Evolutionary conservation across 2,113 vertebrate genomes (phyloP).

Genomic region (Orthonyx spaldingii): DNA sequence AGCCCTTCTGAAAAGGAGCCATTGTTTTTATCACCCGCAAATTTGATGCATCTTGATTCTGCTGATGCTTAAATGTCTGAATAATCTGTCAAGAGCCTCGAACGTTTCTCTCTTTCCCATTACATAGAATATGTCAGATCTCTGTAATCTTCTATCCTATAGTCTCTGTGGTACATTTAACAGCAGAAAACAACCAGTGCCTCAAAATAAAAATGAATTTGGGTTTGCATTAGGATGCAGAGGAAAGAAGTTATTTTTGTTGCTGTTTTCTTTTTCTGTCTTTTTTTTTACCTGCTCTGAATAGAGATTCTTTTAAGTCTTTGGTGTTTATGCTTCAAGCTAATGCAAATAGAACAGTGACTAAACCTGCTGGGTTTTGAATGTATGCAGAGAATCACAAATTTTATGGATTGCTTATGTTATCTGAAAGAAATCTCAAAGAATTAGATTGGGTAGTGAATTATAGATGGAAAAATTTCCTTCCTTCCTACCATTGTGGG

Average conservation of each 20-base stretch:
- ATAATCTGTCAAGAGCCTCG: background rate
- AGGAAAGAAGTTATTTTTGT: background rate
- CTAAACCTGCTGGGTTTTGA: background rate
- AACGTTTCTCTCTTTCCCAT: background rate
- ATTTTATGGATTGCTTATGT: background rate
- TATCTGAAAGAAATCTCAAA: background rate
- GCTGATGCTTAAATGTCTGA: background rate
- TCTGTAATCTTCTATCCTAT: background rate
- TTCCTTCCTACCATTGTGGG: background rate
- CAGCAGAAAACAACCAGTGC: background rate
- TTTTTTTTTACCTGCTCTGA: background rate
- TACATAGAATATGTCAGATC: background rate
- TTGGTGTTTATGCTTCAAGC: constrained; percentile 55
- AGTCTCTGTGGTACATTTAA: background rate
- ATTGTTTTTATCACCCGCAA: background rate
- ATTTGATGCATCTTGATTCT: background rate
- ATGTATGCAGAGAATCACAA: background rate
- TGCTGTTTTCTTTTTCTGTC: background rate
- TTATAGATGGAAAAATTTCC: background rate
- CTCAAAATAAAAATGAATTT: constrained; percentile 28
- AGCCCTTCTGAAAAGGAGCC: background rate
- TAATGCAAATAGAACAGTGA: constrained; percentile 38
- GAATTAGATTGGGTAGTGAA: background rate
- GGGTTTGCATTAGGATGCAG: background rate
- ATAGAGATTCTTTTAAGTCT: constrained; percentile 14